Percentiles rank a stretch among this genome's conserved stretches.
Conservation (phyloP, 2,797 vertebrate genomes). For the Coccyzus lansbergi region DNA sequence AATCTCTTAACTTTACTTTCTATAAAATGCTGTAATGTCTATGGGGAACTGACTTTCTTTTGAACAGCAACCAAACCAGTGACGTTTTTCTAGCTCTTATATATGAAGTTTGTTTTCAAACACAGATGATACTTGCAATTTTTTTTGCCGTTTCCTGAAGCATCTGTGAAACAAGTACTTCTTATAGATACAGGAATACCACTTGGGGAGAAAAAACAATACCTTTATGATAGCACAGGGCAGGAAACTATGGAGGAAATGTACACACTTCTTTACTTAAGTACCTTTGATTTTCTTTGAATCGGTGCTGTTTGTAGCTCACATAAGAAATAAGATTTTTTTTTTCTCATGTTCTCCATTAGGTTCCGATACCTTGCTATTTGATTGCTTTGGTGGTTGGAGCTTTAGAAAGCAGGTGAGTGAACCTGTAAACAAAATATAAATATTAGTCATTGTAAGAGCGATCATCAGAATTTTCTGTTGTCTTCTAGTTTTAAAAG, state of each 20-base stretch:
- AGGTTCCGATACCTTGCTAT: constrained; percentile 95
- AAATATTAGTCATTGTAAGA: background rate
- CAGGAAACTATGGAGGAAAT: background rate
- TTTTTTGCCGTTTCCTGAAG: background rate
- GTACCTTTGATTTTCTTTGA: background rate
- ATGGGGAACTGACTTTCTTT: background rate
- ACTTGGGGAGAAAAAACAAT: background rate
- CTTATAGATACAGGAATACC: background rate
- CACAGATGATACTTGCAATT: background rate
- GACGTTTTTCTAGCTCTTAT: background rate
- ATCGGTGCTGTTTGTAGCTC: background rate
- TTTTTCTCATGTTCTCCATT: background rate
- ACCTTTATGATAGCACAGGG: background rate
- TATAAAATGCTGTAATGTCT: background rate
- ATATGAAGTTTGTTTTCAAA: background rate
- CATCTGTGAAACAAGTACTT: background rate
- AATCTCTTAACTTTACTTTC: background rate
- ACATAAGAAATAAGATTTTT: background rate
- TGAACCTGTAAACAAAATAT: background rate
- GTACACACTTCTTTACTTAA: background rate
- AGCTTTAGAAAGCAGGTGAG: constrained; percentile 93
- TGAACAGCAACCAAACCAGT: background rate
- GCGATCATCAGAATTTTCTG: background rate
- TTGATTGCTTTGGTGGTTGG: constrained; percentile 94
- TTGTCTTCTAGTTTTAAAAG: background rate